Evolutionary conservation across 2,888 invertebrate species (phyloP).

Genomic region (Nysson spinosus): DNA sequence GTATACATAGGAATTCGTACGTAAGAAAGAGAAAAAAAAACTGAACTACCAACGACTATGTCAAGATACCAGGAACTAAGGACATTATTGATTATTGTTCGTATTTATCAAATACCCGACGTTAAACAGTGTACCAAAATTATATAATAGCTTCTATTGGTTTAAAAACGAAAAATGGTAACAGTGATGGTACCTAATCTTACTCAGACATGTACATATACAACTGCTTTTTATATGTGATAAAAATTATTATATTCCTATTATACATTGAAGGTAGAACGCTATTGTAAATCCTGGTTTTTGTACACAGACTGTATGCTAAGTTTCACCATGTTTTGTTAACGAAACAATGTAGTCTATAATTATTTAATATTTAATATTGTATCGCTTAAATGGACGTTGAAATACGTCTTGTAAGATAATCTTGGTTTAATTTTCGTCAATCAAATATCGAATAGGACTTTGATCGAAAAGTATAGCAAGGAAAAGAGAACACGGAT

Average conservation of each 20-base stretch:
- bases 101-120: slow-evolving; percentile 62
- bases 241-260: slow-evolving; percentile 73
- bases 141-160: slow-evolving; percentile 66
- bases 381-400: slow-evolving; percentile 59
- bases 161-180: slow-evolving; percentile 62
- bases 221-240: slow-evolving; percentile 76
- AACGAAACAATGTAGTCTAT: slow-evolving; percentile 67
- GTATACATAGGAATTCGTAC: slow-evolving; percentile 61
- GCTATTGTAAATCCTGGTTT: slow-evolving; percentile 75
- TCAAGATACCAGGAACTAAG: slow-evolving; percentile 62
- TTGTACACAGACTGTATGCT: slow-evolving; percentile 75
- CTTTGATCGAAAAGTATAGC: slow-evolving; percentile 30
- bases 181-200: slow-evolving; percentile 71
- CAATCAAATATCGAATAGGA: slow-evolving; percentile 8
- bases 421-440: slow-evolving; percentile 41
- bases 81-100: slow-evolving; percentile 61
- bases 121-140: slow-evolving; percentile 63
- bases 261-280: slow-evolving; percentile 71
- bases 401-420: slow-evolving; percentile 49
- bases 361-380: slow-evolving; percentile 76
- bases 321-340: slow-evolving; percentile 67
- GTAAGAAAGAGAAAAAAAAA: slow-evolving; percentile 13
- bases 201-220: slow-evolving; percentile 75
- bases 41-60: slow-evolving; percentile 61
- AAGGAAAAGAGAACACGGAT: too few species aligned